Percentiles rank a stretch among this genome's conserved stretches.
Conservation (phyloP, 2,797 vertebrate genomes). For the Sitta carolinensis region DNA sequence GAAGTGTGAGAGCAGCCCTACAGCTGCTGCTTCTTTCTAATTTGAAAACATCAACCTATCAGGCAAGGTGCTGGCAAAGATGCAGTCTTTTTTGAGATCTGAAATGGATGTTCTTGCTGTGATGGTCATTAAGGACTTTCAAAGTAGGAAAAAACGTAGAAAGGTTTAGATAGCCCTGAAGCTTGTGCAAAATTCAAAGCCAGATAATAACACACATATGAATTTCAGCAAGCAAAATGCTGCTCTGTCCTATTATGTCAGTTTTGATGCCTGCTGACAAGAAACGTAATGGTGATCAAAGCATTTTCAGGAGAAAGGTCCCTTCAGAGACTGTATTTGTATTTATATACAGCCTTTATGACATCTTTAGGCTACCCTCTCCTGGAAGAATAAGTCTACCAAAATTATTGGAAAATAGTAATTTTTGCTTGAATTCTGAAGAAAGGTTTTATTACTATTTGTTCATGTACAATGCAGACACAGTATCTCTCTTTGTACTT, state of each 20-base stretch:
- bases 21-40: not conserved
- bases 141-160: slow-evolving; percentile 17
- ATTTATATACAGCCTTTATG: slow-evolving; percentile 13
- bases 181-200: slow-evolving; percentile 10
- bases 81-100: not conserved
- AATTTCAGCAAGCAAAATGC: not conserved
- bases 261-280: slow-evolving; percentile 32
- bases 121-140: slow-evolving; percentile 14
- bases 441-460: not conserved
- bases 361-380: not conserved
- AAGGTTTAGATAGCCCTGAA: not conserved
- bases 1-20: not conserved
- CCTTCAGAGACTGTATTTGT: not conserved
- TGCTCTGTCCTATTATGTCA: not conserved
- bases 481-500: not conserved
- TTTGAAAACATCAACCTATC: slow-evolving; percentile 5
- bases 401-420: not conserved
- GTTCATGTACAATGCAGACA: not conserved
- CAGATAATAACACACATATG: not conserved
- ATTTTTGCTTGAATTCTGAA: slow-evolving; percentile 1
- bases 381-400: not conserved
- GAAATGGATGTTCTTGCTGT: slow-evolving; percentile 41
- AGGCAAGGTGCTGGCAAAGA: not conserved
- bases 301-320: slow-evolving; percentile 15
- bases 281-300: slow-evolving; percentile 3